Evolutionary conservation across 2,113 vertebrate species (phyloP).

Genomic region (Nymphicus hollandicus): DNA sequence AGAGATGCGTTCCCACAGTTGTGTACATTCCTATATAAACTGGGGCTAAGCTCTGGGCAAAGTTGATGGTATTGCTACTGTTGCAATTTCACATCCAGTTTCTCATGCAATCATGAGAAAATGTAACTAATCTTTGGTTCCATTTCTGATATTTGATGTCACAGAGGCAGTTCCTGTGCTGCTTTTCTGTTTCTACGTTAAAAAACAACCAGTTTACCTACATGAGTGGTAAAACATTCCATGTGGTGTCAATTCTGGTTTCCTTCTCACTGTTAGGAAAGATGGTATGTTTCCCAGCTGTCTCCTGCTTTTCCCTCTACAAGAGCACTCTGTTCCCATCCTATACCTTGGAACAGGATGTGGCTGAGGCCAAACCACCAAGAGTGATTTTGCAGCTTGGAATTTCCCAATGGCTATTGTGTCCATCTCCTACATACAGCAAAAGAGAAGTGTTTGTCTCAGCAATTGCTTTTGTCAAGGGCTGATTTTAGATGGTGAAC

Average conservation of each 20-base stretch:
- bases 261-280: neutral
- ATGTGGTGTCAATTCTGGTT: neutral
- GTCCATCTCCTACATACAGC: neutral
- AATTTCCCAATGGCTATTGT: slow-evolving; percentile 32
- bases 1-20: neutral
- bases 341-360: slow-evolving; percentile 18
- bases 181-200: neutral
- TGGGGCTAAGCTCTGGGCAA: neutral
- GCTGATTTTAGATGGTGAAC: neutral
- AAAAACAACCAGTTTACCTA: neutral
- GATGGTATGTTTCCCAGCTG: neutral
- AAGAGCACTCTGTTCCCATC: neutral
- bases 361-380: slow-evolving; percentile 7
- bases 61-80: neutral
- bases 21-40: neutral
- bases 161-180: neutral
- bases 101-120: neutral
- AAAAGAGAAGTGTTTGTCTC: neutral
- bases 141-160: neutral
- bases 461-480: neutral
- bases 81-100: neutral
- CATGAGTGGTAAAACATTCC: neutral
- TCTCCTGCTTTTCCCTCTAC: neutral
- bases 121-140: neutral
- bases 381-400: slow-evolving; percentile 24